Percentiles rank a stretch among this genome's conserved stretches.
phyloP scores from a whole-genome alignment of 64 coral and sea anemone species.

The Pocillopora damicornis region DNA sequence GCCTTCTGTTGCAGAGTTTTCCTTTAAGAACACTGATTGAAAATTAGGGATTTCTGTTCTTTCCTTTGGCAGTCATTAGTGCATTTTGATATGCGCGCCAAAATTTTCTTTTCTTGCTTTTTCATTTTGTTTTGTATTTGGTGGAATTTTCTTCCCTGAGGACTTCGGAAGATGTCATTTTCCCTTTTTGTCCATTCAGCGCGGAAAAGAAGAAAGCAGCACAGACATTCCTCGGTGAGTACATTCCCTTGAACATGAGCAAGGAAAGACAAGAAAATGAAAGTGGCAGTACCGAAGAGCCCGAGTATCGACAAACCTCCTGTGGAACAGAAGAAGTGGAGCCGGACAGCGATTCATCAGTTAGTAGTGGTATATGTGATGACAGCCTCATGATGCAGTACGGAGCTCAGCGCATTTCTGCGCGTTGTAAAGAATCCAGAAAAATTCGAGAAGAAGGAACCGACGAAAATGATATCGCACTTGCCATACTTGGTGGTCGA shows the following conservation, averaged over 20 bases:
- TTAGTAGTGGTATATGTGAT: not conserved
- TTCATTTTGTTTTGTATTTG: no score
- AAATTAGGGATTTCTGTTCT: no score
- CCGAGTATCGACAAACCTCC: not conserved
- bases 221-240: not conserved
- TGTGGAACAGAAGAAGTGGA: constrained; percentile 2
- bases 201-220: not conserved
- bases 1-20: no score
- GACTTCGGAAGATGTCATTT: not conserved
- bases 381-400: constrained; percentile 15
- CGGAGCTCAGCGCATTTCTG: not conserved
- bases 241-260: not conserved
- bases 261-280: not conserved
- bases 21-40: no score
- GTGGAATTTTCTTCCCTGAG: no score
- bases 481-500: not conserved
- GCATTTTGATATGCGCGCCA: no score
- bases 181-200: constrained; percentile 1
- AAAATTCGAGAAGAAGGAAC: not conserved
- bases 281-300: not conserved
- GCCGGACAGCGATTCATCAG: not conserved
- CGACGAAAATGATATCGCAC: constrained; percentile 18
- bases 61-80: no score
- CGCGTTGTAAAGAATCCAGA: not conserved
- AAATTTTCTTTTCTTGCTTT: no score